A percentile compares a stretch with the other conserved stretches of the same genome.
These are phyloP conservation scores for Monarcha castaneiventris DNA, from an alignment of 2,113 vertebrate genomes.

Conservation along the genomic window DNA sequence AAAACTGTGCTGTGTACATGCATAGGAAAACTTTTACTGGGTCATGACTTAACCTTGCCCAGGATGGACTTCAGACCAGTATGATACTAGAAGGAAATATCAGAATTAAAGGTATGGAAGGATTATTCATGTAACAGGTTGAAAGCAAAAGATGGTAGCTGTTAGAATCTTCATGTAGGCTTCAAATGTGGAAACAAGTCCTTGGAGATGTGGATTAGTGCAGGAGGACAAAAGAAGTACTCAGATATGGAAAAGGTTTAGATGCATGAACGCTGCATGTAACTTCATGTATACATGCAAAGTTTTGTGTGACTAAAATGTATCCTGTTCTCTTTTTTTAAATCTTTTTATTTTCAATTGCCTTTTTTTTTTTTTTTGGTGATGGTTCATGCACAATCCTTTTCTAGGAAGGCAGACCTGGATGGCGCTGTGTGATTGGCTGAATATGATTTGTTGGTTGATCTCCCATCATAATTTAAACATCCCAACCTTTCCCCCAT, in stretches of 20 bases:
- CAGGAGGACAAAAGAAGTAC: neutral
- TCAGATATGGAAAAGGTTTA: neutral
- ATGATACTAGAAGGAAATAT: neutral
- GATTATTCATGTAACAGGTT: neutral
- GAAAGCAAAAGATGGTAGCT: neutral
- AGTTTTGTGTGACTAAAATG: neutral
- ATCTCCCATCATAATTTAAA: neutral
- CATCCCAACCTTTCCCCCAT: neutral
- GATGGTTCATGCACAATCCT: accelerated
- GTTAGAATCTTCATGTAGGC: neutral
- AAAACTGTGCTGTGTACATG: neutral
- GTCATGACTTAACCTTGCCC: neutral
- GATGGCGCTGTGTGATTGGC: accelerated
- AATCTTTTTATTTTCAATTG: neutral
- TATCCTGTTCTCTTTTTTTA: neutral
- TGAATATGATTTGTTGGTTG: neutral
- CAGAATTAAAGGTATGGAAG: neutral
- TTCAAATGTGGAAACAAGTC: neutral
- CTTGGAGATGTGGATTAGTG: neutral
- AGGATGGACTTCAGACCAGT: neutral
- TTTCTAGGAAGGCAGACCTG: neutral
- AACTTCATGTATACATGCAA: neutral
- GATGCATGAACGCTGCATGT: too few species aligned
- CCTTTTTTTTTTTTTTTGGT: neutral
- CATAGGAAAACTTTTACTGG: neutral